Evolutionary conservation across 2,888 invertebrate genomes (phyloP), one percentile per base, ranked within the genome.

Genomic region (Tineola bisselliella): DNA sequence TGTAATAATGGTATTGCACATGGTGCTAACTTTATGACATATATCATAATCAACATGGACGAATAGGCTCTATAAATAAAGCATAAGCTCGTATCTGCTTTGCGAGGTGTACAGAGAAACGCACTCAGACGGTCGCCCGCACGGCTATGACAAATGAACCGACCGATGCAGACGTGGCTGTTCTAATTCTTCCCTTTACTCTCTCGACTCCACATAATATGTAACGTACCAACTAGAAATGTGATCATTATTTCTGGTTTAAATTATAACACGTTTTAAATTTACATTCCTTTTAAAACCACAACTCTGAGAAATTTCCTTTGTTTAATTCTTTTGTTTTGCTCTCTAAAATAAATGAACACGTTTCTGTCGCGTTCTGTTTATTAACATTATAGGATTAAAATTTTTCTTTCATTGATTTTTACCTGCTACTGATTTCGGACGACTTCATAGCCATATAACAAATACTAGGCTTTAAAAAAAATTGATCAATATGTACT

Each of bases 81-180:
- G 71, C 70, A 72, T 61, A 56, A 38, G 63, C 63, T 62, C 63
- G 62, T 65, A 68, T 68, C 68, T 64, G 66, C 63, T 68, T 38
- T 25, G 54, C 19, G 54, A 54, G 54, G 18, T 54, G 54, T 25
- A 84, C 84, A 86, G 72, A 76, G 79, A 73, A 84, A 81, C 75
- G 80, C 84, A 84, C 84, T 84, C 80, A 79, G 77, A 67, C 63
- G 67, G 69, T 70, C 68, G 68, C 67, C 17, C 56, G 67, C 71
- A 72, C 75, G 72, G 77, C 76, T 76, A 81, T 86, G 83, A 84
- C 81, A 84, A 82, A 86, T 84, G 77, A 71, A 73, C 73, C 66
- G 64, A 68, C 63, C 33, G 33, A 19, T 63, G 65, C 63, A 63
- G 65, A 69, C 70, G 68, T 71, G 69, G 71, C 67, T 68, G 72